phyloP scores from a whole-genome alignment of 1,140 invertebrate genomes.

The Aphelinus certus region DNA sequence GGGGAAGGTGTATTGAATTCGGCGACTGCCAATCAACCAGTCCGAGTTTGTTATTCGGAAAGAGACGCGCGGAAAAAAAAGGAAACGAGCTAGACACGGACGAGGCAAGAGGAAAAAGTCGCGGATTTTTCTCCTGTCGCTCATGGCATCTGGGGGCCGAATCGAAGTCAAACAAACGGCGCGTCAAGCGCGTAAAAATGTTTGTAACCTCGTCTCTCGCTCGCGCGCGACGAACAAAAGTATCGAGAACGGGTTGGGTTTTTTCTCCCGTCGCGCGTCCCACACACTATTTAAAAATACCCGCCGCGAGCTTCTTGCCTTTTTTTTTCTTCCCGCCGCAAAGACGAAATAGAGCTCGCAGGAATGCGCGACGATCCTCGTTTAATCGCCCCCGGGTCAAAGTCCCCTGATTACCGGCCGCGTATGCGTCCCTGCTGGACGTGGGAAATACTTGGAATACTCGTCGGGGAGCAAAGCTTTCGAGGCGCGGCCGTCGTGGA shows the following conservation, averaged over 20 bases:
- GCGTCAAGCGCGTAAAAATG: background rate
- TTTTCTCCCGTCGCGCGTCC: background rate
- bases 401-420: no score
- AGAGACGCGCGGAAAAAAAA: conserved; percentile 13
- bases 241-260: background rate
- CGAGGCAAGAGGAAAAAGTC: background rate
- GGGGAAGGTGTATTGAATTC: background rate
- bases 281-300: conserved; percentile 15
- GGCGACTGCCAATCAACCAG: conserved; percentile 26
- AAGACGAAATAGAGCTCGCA: no score
- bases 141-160: background rate
- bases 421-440: no score
- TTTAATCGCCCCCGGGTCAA: no score
- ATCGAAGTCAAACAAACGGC: conserved; percentile 15
- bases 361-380: no score
- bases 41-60: conserved; percentile 16
- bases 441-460: no score
- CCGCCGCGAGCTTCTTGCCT: background rate
- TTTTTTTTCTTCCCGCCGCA: background rate
- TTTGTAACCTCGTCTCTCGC: no score
- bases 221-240: background rate
- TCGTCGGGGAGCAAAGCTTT: no score
- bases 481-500: no score
- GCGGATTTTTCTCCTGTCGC: background rate
- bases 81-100: conserved; percentile 11